Base-by-base conservation (phyloP, 1,140 invertebrate species). In the Aethina tumida region DNA sequence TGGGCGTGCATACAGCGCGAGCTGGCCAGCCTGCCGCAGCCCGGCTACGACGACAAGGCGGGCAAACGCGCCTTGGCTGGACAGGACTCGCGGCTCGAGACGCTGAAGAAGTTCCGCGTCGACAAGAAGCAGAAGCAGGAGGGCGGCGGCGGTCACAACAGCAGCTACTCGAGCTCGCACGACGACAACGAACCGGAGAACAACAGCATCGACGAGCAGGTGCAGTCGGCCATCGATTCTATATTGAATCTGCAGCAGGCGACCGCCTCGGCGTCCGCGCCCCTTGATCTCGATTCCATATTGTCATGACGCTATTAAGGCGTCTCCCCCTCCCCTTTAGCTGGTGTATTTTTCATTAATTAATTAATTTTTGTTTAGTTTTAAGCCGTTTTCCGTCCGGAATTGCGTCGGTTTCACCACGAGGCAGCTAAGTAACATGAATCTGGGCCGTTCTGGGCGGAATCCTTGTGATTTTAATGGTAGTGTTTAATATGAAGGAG, bases 141-240 rank as follows among this genome's bases (percentile, higher is more conserved):
- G n/a, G 16, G 10, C 7, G 10, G 9, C n/a, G 7, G 7, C 32
- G 27, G 25, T 18, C 10, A 19, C 10, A 14, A 34, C 7, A 41
- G 12, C 20, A 41, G 35, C 20, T 39, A 47, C 18, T 33, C 25
- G 12, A 30, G 43, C n/a, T 45, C 41, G 12, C 43, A 49, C 22
- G 43, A 55, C 38, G 58, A 51, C 5, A 57, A 57, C 13, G 56
- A 55, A 19, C 56, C 62, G 30, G 66, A 69, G 16, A 64, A 69
- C 29, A 75, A 71, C 40, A 71, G 78, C 41, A 79, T 84, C 26
- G 79, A 77, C 38, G 76, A 79, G 6, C 81, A 84, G 55, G 79
- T 84, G 22, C 79, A 83, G 56, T 79, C 75, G 43, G 81, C 81
- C 30, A 84, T 84, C 36, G 79, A 84, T 51, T 81, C 78, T 51